Evolutionary conservation across 2,888 invertebrate genomes (phyloP), one percentile per base, ranked within the genome.

Genomic region (Cataglyphis cursor): DNA sequence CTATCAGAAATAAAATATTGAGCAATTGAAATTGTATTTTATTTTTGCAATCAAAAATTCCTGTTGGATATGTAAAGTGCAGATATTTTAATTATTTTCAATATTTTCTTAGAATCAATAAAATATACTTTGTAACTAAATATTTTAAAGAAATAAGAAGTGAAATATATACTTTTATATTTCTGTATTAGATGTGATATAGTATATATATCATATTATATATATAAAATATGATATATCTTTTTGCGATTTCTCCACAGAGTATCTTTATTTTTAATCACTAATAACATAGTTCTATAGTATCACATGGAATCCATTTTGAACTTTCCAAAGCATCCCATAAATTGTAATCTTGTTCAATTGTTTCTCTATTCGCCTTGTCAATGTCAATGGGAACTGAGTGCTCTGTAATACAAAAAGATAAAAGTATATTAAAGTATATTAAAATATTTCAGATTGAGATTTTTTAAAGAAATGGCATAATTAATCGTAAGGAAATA

Each of bases 251-350:
- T 35, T 57, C 3, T 57, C 3, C 18, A 18, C 12, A 54, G n/a
- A n/a, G n/a, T 51, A 59, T 57, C 38, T 73, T 75, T 64, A n/a
- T 48, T 62, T 10, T 59, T 51, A 51, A 44, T 81, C 2, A 61
- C 81, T 82, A 94, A 92, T 95, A 96, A 91, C 96, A 96, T 35
- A 96, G 96, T 95, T 98, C 97, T 61, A 97, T 93, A 41, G 97
- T 96, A 85, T 98, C 98, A 85, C 97, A 96, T 0, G 97, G 97
- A 91, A 97, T 95, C 98, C 98, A 98, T 92, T 98, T 97, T 0
- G 98, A 98, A 85, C 97, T 96, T 93, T 98, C 98, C 65, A 98
- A 93, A 21, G 97, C 97, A 94, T 98, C 98, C 97, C 98, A 98
- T 38, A 98, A 94, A 73, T 97, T 97, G 82, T 97, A 96, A 92